Evolutionary conservation across 2,797 vertebrate genomes (phyloP).

Genomic region (Gila robusta): DNA sequence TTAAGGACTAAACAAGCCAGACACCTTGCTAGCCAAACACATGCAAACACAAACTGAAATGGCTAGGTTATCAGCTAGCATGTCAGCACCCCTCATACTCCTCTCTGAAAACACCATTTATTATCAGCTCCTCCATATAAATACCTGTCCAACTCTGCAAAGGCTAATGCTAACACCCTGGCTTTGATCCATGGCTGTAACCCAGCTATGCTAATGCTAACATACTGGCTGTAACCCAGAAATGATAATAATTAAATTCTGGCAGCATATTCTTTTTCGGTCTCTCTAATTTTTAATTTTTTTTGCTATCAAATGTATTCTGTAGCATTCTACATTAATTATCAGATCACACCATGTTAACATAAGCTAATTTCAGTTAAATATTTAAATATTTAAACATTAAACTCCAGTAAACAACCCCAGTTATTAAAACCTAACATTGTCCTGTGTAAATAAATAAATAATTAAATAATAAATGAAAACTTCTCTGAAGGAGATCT

Average conservation of each 20-base stretch:
- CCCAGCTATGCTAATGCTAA: conserved; percentile 37
- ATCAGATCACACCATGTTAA: not conserved
- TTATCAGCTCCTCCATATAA: conserved; percentile 32
- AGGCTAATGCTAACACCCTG: conserved; percentile 21
- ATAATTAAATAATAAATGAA: not conserved
- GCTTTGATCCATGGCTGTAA: conserved; percentile 14
- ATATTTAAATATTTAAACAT: not conserved
- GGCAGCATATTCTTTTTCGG: not conserved
- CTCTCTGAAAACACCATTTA: conserved; percentile 22
- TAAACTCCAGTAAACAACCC: not conserved
- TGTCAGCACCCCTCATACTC: conserved; percentile 11
- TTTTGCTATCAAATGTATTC: not conserved
- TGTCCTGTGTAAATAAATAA: not conserved
- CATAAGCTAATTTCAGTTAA: not conserved
- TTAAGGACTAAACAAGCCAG: not conserved
- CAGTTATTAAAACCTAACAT: not conserved
- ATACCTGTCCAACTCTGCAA: conserved; percentile 12
- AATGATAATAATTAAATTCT: not conserved
- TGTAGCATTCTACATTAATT: not conserved
- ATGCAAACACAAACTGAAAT: not conserved
- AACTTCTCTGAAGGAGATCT: not conserved
- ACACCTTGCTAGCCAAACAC: not conserved
- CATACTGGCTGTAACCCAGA: conserved; percentile 1
- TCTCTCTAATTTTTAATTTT: not conserved
- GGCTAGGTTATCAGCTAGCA: conserved; percentile 24